These are phyloP conservation scores for Atta colombica DNA, from an alignment of 1,140 invertebrate genomes.

Conservation along the genomic window DNA sequence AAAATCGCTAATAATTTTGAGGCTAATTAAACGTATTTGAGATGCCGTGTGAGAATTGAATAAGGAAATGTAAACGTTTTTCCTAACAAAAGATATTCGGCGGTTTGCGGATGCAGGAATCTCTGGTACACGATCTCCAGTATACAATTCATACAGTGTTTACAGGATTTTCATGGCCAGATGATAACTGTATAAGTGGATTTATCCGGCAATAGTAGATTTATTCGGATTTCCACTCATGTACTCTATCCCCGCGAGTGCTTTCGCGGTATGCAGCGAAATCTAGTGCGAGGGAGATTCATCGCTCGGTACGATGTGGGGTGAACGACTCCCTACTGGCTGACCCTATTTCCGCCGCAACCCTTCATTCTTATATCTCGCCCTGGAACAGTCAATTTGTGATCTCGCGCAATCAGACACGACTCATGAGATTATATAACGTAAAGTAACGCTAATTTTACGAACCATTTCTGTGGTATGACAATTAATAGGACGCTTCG, in stretches of 20 bases:
- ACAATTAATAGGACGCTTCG: not conserved
- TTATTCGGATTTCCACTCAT: conserved; percentile 49
- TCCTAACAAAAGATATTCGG: not conserved
- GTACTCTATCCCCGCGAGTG: conserved; percentile 43
- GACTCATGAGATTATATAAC: not conserved
- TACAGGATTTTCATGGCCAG: conserved; percentile 54
- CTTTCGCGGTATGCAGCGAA: conserved; percentile 38
- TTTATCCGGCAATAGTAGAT: conserved; percentile 58
- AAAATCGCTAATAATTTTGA: not conserved
- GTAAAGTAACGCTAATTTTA: conserved; percentile 3
- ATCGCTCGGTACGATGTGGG: not conserved
- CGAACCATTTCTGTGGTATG: not conserved
- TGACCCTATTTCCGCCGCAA: conserved; percentile 54
- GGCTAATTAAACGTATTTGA: not conserved
- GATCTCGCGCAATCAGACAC: conserved; percentile 1
- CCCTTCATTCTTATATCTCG: conserved; percentile 45
- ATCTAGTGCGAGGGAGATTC: conserved; percentile 41
- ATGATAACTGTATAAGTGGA: conserved; percentile 50
- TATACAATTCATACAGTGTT: conserved; percentile 53
- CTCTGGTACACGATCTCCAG: conserved; percentile 15
- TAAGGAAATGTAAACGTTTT: not conserved
- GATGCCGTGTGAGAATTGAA: too few relatives aligned
- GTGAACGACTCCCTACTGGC: conserved; percentile 51
- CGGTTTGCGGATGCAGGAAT: not conserved
- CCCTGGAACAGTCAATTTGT: conserved; percentile 13